Base-by-base conservation (phyloP, 2,113 vertebrate species). In the Cervus canadensis region DNA sequence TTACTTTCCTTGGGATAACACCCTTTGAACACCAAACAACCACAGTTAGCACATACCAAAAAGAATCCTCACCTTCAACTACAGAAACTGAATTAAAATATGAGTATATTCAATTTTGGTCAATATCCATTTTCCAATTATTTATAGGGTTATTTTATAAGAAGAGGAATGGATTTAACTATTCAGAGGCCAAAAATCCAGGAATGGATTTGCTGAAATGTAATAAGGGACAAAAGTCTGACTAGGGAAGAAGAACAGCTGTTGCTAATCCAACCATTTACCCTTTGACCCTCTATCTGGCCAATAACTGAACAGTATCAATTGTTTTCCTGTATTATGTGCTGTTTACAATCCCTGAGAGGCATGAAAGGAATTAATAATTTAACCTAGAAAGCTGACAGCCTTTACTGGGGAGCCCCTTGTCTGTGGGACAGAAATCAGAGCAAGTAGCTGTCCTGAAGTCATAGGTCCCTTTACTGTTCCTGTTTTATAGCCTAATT, bases 401-500 rank as follows among this genome's bases (percentile, higher is more conserved):
- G 99, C 99, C 99, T 98, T 98, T 98, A 96, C 98, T 99, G 99
- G 98, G 98, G 98, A 98, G 96, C 93, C 99, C 98, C 97, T 98
- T 98, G 92, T 98, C 98, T 98, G 96, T 96, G 93, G 97, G 98
- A 98, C 92, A 99, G 98, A 98, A 99, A 98, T 98, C 97, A 98
- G 98, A 98, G 98, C 96, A 97, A 98, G 98, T 97, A 97, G 96
- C 96, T 98, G 96, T 97, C 97, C 97, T 98, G 86, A 99, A 99
- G 98, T 98, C 98, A 97, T 95, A 89, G 98, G 97, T 98, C 98
- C 98, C 97, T 98, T 98, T 96, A 98, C 98, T 98, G 98, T 98
- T 98, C 98, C 98, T 98, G 98, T 98, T 99, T 99, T 99, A 99
- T 99, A 99, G 98, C 99, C 99, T 99, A 99, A 99, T 99, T 99